Evolutionary conservation across 2,113 vertebrate genomes (phyloP).

Genomic region (Eolophus roseicapilla): DNA sequence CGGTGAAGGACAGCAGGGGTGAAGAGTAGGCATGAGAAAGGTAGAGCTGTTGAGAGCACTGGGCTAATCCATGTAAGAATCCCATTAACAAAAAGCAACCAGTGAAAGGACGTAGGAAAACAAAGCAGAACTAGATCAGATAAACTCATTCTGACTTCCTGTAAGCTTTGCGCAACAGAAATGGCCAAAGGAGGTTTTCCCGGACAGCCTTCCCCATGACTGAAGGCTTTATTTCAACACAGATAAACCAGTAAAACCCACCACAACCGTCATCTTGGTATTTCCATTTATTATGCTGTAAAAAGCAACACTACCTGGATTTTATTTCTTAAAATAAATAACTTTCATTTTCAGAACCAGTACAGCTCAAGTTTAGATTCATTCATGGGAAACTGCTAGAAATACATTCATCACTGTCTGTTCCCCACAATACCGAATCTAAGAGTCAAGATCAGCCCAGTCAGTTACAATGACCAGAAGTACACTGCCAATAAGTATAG

Average conservation of each 20-base stretch:
- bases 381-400: slow-evolving; percentile 70
- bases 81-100: not conserved
- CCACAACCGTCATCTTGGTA: slow-evolving; percentile 22
- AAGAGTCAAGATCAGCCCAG: slow-evolving; percentile 55
- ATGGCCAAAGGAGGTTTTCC: not conserved
- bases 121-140: not conserved
- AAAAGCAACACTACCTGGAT: slow-evolving; percentile 78
- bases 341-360: slow-evolving; percentile 75
- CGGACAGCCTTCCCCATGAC: not conserved
- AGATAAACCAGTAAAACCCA: not conserved
- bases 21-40: not conserved
- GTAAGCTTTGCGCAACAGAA: not conserved
- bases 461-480: slow-evolving; percentile 44
- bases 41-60: not conserved
- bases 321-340: slow-evolving; percentile 81
- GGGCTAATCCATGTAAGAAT: not conserved
- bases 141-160: not conserved
- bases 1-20: not conserved
- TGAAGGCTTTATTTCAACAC: not conserved
- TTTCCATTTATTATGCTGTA: slow-evolving; percentile 79
- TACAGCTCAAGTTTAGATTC: slow-evolving; percentile 75
- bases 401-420: slow-evolving; percentile 79
- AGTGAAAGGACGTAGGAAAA: not conserved
- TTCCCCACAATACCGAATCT: slow-evolving; percentile 67
- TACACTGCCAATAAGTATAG: slow-evolving; percentile 4